phyloP scores from a whole-genome alignment of 2,113 vertebrate genomes.

The Boulengeromyrus knoepffleri region DNA sequence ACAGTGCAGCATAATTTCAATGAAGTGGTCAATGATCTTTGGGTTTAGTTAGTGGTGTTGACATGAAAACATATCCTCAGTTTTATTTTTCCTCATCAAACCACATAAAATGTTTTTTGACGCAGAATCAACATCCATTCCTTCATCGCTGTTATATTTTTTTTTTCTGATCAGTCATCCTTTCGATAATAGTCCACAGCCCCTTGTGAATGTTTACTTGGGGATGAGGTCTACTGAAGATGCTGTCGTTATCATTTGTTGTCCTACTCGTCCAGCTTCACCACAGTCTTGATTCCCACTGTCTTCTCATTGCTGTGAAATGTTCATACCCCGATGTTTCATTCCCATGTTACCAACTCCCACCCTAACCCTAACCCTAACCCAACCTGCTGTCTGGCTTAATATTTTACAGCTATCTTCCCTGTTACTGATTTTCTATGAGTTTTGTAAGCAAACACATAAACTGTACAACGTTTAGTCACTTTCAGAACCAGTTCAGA shows the following conservation, averaged over 20 bases:
- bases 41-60: neutral
- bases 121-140: too few relatives aligned
- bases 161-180: neutral
- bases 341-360: neutral
- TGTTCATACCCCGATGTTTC: neutral
- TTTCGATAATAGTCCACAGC: neutral
- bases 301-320: neutral
- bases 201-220: neutral
- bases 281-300: neutral
- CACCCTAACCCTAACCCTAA: neutral
- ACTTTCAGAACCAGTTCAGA: conserved; percentile 18
- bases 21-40: neutral
- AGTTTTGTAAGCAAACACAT: conserved; percentile 20
- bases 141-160: neutral
- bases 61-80: neutral
- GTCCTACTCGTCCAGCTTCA: neutral
- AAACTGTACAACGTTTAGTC: conserved; percentile 18
- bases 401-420: neutral
- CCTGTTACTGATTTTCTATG: conserved; percentile 19
- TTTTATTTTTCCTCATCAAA: neutral
- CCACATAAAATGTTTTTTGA: neutral
- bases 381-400: neutral
- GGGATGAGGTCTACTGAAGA: neutral
- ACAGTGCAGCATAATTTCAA: neutral
- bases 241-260: neutral